phyloP scores from a whole-genome alignment of 1,140 invertebrate species.

The Tetramorium alpestre region DNA sequence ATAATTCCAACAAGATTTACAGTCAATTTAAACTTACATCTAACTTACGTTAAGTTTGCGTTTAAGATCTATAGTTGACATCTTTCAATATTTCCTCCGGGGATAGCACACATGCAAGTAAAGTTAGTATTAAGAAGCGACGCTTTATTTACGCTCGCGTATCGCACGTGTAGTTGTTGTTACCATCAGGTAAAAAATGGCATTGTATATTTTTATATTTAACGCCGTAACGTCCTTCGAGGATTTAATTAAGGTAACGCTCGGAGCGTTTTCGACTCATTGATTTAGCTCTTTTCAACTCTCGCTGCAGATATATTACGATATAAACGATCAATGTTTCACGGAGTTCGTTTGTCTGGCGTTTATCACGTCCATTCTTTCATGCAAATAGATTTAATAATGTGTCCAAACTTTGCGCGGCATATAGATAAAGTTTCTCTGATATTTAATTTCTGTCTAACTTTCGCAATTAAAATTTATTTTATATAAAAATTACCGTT shows the following conservation, averaged over 20 bases:
- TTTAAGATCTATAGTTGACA: neutral
- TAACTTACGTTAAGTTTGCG: neutral
- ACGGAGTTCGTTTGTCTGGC: neutral
- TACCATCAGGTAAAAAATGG: slow-evolving; percentile 4
- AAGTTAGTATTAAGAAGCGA: neutral
- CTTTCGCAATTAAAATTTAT: neutral
- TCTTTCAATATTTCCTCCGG: neutral
- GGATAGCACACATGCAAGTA: neutral
- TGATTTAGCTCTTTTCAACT: neutral
- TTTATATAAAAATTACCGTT: neutral
- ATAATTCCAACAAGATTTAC: neutral
- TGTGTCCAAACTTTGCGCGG: neutral
- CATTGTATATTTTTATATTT: slow-evolving; percentile 20
- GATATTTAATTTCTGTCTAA: neutral
- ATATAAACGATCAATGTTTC: neutral
- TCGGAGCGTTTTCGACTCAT: neutral
- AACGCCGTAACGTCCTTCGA: slow-evolving; percentile 2
- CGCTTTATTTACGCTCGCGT: slow-evolving; percentile 23
- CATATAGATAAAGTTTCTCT: neutral
- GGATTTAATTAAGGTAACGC: slow-evolving; percentile 6
- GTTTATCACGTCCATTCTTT: neutral
- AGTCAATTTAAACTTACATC: neutral
- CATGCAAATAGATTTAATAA: neutral
- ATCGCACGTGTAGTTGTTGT: neutral
- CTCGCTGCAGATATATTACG: neutral